Evolutionary conservation across 1,140 invertebrate species (phyloP), one percentile per base, ranked within the genome.

Genomic region (Caenorhabditis latens): DNA sequence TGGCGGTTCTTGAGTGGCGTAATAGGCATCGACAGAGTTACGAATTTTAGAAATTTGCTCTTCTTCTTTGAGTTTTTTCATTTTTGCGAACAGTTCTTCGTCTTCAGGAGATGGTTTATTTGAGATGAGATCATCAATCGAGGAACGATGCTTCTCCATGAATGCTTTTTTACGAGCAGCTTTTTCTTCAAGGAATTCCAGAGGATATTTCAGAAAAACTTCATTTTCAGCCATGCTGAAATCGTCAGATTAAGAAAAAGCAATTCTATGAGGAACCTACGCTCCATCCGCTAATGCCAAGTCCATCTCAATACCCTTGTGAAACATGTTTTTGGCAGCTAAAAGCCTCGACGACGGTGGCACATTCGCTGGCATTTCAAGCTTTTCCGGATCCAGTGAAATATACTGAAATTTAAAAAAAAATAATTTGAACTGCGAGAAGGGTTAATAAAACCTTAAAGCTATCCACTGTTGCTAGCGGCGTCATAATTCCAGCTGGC

Each of bases 401-500:
- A 58, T 21, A 65, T 88, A 88, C 87, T 88, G n/a, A 71, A 87
- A 48, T n/a, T 19, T 21, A 84, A 9, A 46, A 40, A 19, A 65
- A 32, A 32, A 6, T 24, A n/a, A 16, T 55, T 63, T 5, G 32
- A 11, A 24, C n/a, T 21, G n/a, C 48, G 46, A 21, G 32, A 13
- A 21, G 21, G 32, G 16, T 40, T n/a, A 43, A 32, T 11, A 48
- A 61, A n/a, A 88, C 87, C 55, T 43, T 85, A 32, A 88, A 21
- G 58, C 21, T 79, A 42, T 88, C 61, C 13, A 88, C 55, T 7
- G 48, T 9, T 16, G 85, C 57, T 14, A 79, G 84, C 4, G 83
- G 83, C 32, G 65, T 71, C 87, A 88, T 88, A 13, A 88, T 82
- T 43, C 57, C 87, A n/a, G 87, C 87, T 48, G 87, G 87, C 14